Conservation (phyloP, 2,888 invertebrate genomes). For the Dicranocentrus wangi region DNA sequence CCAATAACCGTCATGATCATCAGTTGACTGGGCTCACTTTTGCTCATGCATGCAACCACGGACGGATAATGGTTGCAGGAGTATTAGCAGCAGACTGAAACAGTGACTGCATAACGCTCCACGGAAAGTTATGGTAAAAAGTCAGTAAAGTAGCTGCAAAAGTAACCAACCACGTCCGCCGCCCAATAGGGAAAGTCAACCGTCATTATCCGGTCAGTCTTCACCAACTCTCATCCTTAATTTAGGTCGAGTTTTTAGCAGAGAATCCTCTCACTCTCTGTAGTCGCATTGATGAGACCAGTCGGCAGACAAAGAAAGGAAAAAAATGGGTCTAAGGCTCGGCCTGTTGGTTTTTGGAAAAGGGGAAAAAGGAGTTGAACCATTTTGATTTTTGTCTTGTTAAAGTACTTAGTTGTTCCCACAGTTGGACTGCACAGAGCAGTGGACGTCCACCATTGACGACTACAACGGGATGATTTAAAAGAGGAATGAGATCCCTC, state of each 20-base stretch:
- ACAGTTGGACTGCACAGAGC: too few relatives aligned
- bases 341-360: background rate
- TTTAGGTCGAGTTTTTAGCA: constrained; percentile 48
- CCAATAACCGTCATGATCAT: constrained; percentile 20
- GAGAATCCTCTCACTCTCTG: constrained; percentile 32
- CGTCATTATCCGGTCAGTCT: constrained; percentile 61
- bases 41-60: constrained; percentile 40
- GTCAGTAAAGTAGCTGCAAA: constrained; percentile 27
- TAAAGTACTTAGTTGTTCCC: too few relatives aligned
- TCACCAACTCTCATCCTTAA: constrained; percentile 47
- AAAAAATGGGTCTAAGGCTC: background rate
- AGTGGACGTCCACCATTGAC: too few relatives aligned
- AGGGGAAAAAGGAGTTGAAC: constrained; percentile 1
- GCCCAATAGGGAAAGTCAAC: constrained; percentile 43
- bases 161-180: constrained; percentile 28
- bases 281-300: constrained; percentile 25
- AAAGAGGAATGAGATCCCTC: too few relatives aligned
- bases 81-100: constrained; percentile 20
- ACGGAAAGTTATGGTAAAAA: constrained; percentile 33
- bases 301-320: too few relatives aligned
- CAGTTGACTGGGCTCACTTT: constrained; percentile 53
- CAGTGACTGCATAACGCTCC: constrained; percentile 26
- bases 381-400: too few relatives aligned
- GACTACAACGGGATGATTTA: too few relatives aligned
- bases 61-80: constrained; percentile 34